Percentiles rank a stretch among this genome's conserved stretches.
Conservation (phyloP, 2,888 invertebrate species). For the Lochmaea crataegi region DNA sequence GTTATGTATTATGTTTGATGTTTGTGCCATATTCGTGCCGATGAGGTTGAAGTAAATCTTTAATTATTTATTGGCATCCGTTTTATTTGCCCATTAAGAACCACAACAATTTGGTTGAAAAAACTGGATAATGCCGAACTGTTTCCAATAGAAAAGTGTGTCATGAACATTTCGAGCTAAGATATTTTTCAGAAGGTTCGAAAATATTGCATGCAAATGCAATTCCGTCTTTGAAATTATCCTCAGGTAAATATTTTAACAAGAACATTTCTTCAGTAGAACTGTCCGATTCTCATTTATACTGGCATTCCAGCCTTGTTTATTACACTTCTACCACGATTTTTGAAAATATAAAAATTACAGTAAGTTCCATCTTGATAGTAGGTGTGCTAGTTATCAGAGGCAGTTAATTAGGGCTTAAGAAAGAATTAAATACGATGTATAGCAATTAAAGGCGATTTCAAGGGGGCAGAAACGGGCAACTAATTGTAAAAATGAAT, state of each 20-base stretch:
- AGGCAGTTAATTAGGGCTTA: too few relatives aligned
- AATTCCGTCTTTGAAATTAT: constrained; percentile 11
- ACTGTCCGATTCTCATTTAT: not conserved
- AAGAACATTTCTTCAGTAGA: not conserved
- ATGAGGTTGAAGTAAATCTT: too few relatives aligned
- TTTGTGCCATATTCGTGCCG: too few relatives aligned
- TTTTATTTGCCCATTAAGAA: too few relatives aligned
- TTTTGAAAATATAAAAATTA: not conserved
- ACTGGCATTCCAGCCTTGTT: not conserved
- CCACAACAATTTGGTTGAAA: constrained; percentile 14
- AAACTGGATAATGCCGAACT: constrained; percentile 7
- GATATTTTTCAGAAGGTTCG: constrained; percentile 11
- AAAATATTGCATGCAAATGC: constrained; percentile 12
- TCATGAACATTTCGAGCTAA: constrained; percentile 9
- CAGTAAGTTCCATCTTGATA: too few relatives aligned
- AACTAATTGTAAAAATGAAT: not conserved
- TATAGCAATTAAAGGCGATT: not conserved
- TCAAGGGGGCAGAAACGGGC: not conserved
- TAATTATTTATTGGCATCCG: too few relatives aligned
- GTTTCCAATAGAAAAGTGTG: constrained; percentile 11
- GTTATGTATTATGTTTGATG: too few relatives aligned
- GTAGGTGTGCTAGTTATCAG: too few relatives aligned
- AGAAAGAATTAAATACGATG: not conserved
- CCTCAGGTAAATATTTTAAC: constrained; percentile 2
- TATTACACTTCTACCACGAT: not conserved